Percentiles rank a stretch among this genome's conserved stretches.
Conservation (phyloP, 1,140 invertebrate species). For the Trichomalopsis sarcophagae region DNA sequence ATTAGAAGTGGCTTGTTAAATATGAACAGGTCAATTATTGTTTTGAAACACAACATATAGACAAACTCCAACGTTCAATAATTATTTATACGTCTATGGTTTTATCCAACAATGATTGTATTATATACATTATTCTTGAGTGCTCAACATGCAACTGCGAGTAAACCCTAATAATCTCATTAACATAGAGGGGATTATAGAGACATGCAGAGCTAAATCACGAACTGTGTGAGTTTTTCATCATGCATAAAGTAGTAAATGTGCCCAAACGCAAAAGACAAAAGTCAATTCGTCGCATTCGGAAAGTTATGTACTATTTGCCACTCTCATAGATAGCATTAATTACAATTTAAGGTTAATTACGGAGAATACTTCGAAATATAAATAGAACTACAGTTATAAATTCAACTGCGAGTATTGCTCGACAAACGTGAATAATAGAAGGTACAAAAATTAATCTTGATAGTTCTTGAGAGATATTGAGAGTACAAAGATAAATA, state of each 20-base stretch:
- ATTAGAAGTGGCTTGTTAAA: constrained; percentile 39
- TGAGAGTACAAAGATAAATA: neutral
- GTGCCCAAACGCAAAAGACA: neutral
- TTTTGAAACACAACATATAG: neutral
- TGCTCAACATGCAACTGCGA: neutral
- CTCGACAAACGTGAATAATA: constrained; percentile 4
- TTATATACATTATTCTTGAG: neutral
- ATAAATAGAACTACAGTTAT: neutral
- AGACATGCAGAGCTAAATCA: constrained; percentile 20
- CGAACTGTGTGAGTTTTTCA: neutral
- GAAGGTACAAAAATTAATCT: neutral
- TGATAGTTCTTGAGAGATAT: neutral
- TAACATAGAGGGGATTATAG: neutral
- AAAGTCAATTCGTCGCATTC: neutral
- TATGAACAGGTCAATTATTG: neutral
- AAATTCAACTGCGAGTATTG: neutral
- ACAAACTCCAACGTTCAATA: constrained; percentile 7
- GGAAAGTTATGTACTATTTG: neutral
- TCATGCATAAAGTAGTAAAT: constrained; percentile 39
- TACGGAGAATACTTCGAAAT: neutral
- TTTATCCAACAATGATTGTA: neutral
- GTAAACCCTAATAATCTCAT: constrained; percentile 10
- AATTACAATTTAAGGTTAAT: neutral
- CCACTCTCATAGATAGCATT: neutral
- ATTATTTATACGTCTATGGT: neutral